Conservation (phyloP, 2,888 invertebrate species). For the Brenthis daphne region DNA sequence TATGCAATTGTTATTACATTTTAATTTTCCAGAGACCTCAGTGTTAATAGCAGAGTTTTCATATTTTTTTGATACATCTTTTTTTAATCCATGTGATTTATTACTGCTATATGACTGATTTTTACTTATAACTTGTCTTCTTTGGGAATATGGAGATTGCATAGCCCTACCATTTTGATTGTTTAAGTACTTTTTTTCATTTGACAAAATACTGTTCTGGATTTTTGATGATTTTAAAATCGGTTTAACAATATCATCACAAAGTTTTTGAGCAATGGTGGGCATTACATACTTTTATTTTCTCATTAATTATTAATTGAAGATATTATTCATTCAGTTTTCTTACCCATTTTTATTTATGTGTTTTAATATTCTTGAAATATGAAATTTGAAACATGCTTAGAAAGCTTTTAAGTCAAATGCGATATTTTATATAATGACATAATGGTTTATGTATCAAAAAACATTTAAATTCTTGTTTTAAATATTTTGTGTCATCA, state of each 20-base stretch:
- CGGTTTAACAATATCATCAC: conserved; percentile 58
- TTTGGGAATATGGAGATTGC: conserved; percentile 48
- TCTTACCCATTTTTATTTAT: too few species aligned
- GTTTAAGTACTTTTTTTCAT: conserved; percentile 21
- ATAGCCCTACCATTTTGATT: conserved; percentile 41
- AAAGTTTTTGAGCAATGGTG: conserved; percentile 57
- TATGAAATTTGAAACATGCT: too few species aligned
- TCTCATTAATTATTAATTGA: neutral
- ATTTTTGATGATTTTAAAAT: conserved; percentile 43
- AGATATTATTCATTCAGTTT: neutral
- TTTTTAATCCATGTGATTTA: conserved; percentile 44
- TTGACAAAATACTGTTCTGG: conserved; percentile 28
- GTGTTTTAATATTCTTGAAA: too few species aligned
- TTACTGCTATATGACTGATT: conserved; percentile 42
- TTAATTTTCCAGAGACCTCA: conserved; percentile 50
- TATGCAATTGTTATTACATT: conserved; percentile 54
- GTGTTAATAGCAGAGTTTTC: conserved; percentile 56
- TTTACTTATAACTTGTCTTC: conserved; percentile 51
- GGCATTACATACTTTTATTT: conserved; percentile 49
- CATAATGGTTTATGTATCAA: too few species aligned
- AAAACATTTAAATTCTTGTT: too few species aligned
- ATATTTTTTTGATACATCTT: conserved; percentile 47
- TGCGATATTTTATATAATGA: too few species aligned
- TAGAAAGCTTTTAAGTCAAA: too few species aligned
- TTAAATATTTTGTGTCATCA: too few species aligned